A percentile compares a stretch with the other conserved stretches of the same genome.
Evolutionary conservation across 2,888 invertebrate species (phyloP).

Genomic region (Eupithecia pulchellata): DNA sequence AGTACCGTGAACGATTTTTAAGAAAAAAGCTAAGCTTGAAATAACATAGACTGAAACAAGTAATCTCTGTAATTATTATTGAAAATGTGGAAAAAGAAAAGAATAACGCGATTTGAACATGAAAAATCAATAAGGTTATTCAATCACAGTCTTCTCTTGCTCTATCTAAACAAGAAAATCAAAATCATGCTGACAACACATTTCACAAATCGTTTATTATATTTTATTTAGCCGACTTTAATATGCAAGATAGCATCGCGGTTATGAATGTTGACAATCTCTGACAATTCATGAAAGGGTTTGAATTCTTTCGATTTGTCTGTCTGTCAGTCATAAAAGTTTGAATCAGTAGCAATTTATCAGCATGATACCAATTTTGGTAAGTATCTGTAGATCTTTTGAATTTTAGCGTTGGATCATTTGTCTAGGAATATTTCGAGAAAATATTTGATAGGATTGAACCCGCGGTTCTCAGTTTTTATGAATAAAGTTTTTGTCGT

Average conservation of each 20-base stretch:
- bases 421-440: slow-evolving; percentile 7
- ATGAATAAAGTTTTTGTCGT: not conserved
- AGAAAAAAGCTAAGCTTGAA: too few relatives aligned
- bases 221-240: slow-evolving; percentile 65
- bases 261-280: slow-evolving; percentile 73
- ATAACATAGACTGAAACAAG: too few relatives aligned
- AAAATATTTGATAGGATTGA: not conserved
- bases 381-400: slow-evolving; percentile 22
- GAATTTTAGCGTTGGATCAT: not conserved
- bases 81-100: too few relatives aligned
- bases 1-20: too few relatives aligned
- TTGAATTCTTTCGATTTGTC: slow-evolving; percentile 50
- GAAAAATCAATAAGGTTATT: not conserved
- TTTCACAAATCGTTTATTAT: slow-evolving; percentile 81
- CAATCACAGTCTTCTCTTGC: not conserved
- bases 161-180: slow-evolving; percentile 14
- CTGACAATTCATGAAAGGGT: slow-evolving; percentile 74
- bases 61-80: too few relatives aligned
- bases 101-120: too few relatives aligned
- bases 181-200: slow-evolving; percentile 80
- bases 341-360: slow-evolving; percentile 70
- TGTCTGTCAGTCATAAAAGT: slow-evolving; percentile 22
- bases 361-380: slow-evolving; percentile 59
- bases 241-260: slow-evolving; percentile 75
- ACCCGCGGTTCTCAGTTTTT: not conserved